These are phyloP conservation scores for Epinephelus moara DNA, from an alignment of 2,113 vertebrate genomes.

Conservation along the genomic window DNA sequence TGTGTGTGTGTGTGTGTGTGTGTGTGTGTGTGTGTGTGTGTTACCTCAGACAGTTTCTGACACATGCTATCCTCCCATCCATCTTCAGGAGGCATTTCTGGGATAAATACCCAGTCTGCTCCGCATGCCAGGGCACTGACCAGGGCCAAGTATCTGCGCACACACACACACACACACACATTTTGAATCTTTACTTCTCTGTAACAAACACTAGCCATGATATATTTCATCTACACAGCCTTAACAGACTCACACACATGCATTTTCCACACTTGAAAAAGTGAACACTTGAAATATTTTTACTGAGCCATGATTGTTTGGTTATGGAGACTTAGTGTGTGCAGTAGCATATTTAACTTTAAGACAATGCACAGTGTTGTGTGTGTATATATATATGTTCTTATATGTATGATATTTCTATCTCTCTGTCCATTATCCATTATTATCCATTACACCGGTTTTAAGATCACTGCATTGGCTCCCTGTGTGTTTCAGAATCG, in stretches of 20 bases:
- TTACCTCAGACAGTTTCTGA: conserved; percentile 86
- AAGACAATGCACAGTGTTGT: neutral
- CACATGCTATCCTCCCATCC: conserved; percentile 96
- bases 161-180: conserved; percentile 15
- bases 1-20: conserved; percentile 7
- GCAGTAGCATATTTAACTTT: neutral
- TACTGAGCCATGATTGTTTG: neutral
- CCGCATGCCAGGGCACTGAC: conserved; percentile 96
- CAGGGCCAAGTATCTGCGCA: conserved; percentile 91
- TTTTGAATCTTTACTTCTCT: neutral
- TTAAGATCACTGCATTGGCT: no score
- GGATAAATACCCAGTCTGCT: conserved; percentile 97
- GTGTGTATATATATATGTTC: neutral
- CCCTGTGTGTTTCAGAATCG: no score
- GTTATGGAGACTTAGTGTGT: neutral
- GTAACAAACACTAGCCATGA: neutral
- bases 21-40: conserved; percentile 18
- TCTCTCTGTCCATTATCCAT: neutral
- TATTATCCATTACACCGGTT: no score
- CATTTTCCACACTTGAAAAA: neutral
- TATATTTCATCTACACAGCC: neutral
- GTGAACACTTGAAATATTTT: neutral
- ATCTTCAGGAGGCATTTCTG: conserved; percentile 95
- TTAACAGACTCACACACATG: no score
- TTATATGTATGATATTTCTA: neutral